A percentile compares a stretch with the other conserved stretches of the same genome.
These are phyloP conservation scores for Cephalopholis sonnerati DNA, from an alignment of 2,113 vertebrate genomes.

Conservation along the genomic window DNA sequence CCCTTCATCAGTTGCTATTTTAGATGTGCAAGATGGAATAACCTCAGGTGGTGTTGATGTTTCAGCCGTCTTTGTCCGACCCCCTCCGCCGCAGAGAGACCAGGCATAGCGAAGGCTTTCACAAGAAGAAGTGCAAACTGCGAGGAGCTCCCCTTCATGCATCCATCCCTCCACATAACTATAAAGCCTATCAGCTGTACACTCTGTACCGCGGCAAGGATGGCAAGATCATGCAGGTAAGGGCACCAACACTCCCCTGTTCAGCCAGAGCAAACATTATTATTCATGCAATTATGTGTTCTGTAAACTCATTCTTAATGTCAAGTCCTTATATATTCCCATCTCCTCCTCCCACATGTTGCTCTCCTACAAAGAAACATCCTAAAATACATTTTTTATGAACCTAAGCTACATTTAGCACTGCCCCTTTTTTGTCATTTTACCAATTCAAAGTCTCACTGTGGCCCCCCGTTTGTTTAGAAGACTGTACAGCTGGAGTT, in stretches of 20 bases:
- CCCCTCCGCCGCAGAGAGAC: slow-evolving; percentile 88
- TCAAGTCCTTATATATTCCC: neutral
- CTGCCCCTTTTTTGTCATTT: neutral
- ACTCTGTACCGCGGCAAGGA: slow-evolving; percentile 94
- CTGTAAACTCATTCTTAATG: neutral
- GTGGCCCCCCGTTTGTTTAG: neutral
- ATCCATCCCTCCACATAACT: slow-evolving; percentile 89
- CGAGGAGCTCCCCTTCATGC: slow-evolving; percentile 73
- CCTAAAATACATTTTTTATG: neutral
- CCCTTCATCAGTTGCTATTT: neutral
- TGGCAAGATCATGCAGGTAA: slow-evolving; percentile 97
- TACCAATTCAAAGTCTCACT: neutral
- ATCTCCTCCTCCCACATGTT: too few species aligned
- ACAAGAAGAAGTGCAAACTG: slow-evolving; percentile 83
- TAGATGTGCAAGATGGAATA: neutral
- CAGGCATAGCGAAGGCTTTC: slow-evolving; percentile 77
- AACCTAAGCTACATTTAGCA: neutral
- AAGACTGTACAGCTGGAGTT: neutral
- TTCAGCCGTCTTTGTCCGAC: slow-evolving; percentile 90
- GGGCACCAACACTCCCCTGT: neutral
- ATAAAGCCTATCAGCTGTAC: slow-evolving; percentile 96
- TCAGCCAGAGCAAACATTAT: neutral
- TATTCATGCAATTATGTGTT: neutral
- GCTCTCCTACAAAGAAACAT: too few species aligned
- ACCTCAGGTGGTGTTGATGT: slow-evolving; percentile 11